Evolutionary conservation across 2,888 invertebrate species (phyloP).

Genomic region (Miltochrista miniata): DNA sequence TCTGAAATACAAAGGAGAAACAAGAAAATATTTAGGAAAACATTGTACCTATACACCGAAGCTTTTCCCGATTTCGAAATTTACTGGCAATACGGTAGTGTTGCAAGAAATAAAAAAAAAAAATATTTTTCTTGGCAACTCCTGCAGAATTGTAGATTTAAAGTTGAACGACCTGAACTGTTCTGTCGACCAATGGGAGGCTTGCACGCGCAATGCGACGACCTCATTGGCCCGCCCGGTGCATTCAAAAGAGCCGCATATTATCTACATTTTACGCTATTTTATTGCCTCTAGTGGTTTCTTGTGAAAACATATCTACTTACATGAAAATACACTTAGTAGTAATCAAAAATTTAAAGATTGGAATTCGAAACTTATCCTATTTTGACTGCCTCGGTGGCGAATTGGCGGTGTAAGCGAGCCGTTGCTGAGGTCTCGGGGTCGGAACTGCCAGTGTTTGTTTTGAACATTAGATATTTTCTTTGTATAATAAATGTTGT

Average conservation of each 20-base stretch:
- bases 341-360: too few relatives aligned
- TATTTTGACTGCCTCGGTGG: too few relatives aligned
- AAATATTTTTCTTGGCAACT: slow-evolving; percentile 48
- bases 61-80: slow-evolving; percentile 22
- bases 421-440: too few relatives aligned
- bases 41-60: neutral
- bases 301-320: neutral
- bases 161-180: slow-evolving; percentile 64
- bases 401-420: too few relatives aligned
- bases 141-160: slow-evolving; percentile 59
- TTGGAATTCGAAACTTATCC: too few relatives aligned
- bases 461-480: too few relatives aligned
- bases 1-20: neutral
- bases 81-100: slow-evolving; percentile 9
- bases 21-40: neutral
- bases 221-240: slow-evolving; percentile 54
- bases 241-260: slow-evolving; percentile 43
- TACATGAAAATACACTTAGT: too few relatives aligned
- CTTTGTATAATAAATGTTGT: too few relatives aligned
- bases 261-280: slow-evolving; percentile 35
- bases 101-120: slow-evolving; percentile 32
- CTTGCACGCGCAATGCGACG: slow-evolving; percentile 74
- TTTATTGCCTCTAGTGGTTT: slow-evolving; percentile 3
- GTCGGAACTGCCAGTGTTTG: too few relatives aligned
- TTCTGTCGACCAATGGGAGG: slow-evolving; percentile 49